These are phyloP conservation scores for Sylvilagus floridanus DNA, from an alignment of 2,797 vertebrate genomes.

Conservation along the genomic window DNA sequence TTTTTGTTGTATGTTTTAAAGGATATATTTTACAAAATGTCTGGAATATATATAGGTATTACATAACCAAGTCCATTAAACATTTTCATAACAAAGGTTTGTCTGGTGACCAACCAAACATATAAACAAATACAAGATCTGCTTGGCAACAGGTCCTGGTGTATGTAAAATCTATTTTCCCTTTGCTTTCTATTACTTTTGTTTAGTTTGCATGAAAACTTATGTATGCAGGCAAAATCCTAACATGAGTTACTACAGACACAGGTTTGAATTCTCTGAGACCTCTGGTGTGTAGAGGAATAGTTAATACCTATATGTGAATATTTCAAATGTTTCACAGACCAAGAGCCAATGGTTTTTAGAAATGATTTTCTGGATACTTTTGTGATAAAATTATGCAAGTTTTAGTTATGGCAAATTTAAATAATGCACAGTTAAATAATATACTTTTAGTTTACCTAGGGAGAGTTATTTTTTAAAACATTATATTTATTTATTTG, in stretches of 20 bases:
- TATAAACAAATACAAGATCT: not conserved
- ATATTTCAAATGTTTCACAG: slow-evolving; percentile 27
- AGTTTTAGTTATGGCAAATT: slow-evolving; percentile 54
- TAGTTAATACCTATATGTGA: slow-evolving; percentile 2
- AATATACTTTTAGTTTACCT: not conserved
- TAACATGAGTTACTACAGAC: not conserved
- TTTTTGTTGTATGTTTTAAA: slow-evolving; percentile 48
- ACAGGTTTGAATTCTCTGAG: not conserved
- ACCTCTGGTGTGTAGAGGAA: slow-evolving; percentile 16
- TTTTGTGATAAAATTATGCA: slow-evolving; percentile 60
- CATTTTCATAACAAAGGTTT: not conserved
- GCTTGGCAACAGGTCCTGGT: not conserved
- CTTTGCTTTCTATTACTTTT: slow-evolving; percentile 30
- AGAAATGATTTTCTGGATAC: slow-evolving; percentile 31
- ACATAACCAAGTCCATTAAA: not conserved
- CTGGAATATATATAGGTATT: not conserved
- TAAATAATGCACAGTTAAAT: not conserved
- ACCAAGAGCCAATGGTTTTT: not conserved
- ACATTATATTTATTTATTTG: too few relatives aligned
- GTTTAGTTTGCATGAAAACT: slow-evolving; percentile 37
- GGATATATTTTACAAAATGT: not conserved
- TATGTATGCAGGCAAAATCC: slow-evolving; percentile 27
- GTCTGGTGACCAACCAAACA: slow-evolving; percentile 2
- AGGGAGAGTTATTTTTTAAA: not conserved
- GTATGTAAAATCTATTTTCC: not conserved